Percentiles rank a stretch among this genome's conserved stretches.
Evolutionary conservation across 2,888 invertebrate genomes (phyloP).

Genomic region (Dryomyza anilis): DNA sequence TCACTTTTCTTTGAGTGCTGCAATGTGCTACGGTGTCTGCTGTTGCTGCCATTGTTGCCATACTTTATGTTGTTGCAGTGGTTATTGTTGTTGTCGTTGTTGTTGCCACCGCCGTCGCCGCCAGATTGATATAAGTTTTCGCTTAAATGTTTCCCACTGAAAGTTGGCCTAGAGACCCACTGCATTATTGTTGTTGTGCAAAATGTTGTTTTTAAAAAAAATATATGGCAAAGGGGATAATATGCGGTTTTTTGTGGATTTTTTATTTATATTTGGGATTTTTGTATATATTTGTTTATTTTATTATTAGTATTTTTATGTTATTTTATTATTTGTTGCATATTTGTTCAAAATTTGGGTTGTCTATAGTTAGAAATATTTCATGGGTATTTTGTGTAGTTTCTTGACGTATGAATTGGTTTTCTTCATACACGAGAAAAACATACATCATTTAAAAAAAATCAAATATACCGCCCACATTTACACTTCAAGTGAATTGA

Average conservation of each 20-base stretch:
- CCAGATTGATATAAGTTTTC: slow-evolving; percentile 6
- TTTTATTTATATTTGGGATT: too few relatives aligned
- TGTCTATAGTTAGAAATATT: background rate
- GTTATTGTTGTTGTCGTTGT: background rate
- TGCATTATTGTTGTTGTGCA: background rate
- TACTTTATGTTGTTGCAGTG: background rate
- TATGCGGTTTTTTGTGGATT: too few relatives aligned
- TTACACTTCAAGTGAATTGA: too few relatives aligned
- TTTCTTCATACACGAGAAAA: background rate
- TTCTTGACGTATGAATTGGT: background rate
- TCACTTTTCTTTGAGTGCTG: slow-evolving; percentile 19
- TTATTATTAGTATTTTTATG: too few relatives aligned
- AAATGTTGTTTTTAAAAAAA: background rate
- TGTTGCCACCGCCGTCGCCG: background rate
- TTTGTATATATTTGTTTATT: too few relatives aligned
- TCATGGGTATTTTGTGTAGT: background rate
- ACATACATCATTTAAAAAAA: background rate
- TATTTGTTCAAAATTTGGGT: background rate
- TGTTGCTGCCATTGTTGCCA: background rate
- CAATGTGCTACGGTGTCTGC: background rate
- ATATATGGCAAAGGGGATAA: too few relatives aligned
- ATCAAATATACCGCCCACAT: too few relatives aligned
- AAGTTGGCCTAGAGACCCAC: slow-evolving; percentile 12
- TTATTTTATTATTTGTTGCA: background rate
- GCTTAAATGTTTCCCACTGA: slow-evolving; percentile 7